Evolutionary conservation across 2,888 invertebrate genomes (phyloP).

Genomic region (Chrysotoxum bicinctum): DNA sequence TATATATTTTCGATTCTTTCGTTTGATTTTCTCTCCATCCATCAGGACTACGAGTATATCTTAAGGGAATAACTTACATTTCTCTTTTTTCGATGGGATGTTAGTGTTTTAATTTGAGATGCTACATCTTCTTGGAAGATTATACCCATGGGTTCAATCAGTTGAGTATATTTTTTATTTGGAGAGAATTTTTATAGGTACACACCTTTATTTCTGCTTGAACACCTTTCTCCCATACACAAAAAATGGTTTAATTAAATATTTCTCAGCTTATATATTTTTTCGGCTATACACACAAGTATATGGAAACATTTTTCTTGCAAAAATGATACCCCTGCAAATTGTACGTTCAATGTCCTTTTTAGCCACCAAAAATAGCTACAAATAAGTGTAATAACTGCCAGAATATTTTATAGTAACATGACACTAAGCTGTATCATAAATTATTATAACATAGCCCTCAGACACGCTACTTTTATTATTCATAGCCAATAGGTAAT

Average conservation of each 20-base stretch:
- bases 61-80: not conserved
- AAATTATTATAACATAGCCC: conserved; percentile 12
- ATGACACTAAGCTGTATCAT: conserved; percentile 18
- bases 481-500: conserved; percentile 25
- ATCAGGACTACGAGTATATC: not conserved
- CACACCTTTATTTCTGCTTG: not conserved
- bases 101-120: conserved; percentile 1
- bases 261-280: not conserved
- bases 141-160: not conserved
- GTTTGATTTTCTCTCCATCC: not conserved
- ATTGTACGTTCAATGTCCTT: not conserved
- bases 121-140: not conserved
- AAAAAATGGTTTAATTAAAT: conserved; percentile 2
- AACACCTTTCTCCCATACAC: not conserved
- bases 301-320: not conserved
- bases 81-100: not conserved
- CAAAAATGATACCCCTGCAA: not conserved
- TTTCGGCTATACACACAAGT: not conserved
- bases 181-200: not conserved
- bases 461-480: conserved; percentile 10
- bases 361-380: not conserved
- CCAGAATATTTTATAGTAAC: conserved; percentile 11
- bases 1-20: conserved; percentile 13
- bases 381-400: conserved; percentile 11
- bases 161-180: not conserved